Conservation (phyloP, 2,888 invertebrate genomes). For the Volucella inanis region DNA sequence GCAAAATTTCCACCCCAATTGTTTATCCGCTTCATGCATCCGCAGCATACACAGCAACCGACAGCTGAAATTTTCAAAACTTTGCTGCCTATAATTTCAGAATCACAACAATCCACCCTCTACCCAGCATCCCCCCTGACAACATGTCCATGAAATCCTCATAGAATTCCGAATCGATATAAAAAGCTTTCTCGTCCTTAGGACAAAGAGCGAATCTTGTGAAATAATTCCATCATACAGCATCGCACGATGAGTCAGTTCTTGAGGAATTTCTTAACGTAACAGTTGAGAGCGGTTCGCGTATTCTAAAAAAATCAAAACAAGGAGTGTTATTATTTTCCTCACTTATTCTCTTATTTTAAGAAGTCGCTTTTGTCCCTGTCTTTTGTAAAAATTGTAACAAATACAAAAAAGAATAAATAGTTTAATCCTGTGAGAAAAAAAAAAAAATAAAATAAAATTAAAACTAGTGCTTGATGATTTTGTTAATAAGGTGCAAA, state of each 20-base stretch:
- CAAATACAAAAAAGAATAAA: too few species aligned
- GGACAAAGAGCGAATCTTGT: constrained; percentile 57
- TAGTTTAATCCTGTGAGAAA: too few species aligned
- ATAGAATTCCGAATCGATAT: constrained; percentile 60
- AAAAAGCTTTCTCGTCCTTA: constrained; percentile 49
- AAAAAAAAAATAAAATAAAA: too few species aligned
- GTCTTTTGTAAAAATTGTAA: too few species aligned
- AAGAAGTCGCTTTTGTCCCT: too few species aligned
- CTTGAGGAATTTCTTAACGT: constrained; percentile 69
- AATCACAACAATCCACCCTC: constrained; percentile 46
- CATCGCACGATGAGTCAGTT: constrained; percentile 73
- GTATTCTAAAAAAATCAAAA: constrained; percentile 22
- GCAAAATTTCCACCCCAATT: constrained; percentile 57
- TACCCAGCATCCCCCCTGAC: not conserved
- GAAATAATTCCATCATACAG: constrained; percentile 65
- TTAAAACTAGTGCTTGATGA: too few species aligned
- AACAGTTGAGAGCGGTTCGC: constrained; percentile 64
- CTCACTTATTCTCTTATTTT: too few species aligned
- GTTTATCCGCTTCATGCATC: constrained; percentile 56
- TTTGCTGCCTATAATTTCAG: constrained; percentile 61
- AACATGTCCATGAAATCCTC: not conserved
- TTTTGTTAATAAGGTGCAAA: not conserved
- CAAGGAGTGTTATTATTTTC: constrained; percentile 26
- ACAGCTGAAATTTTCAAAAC: constrained; percentile 42
- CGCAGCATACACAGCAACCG: constrained; percentile 51